Evolutionary conservation across 2,888 invertebrate species (phyloP).

Genomic region (Malachius bipustulatus): DNA sequence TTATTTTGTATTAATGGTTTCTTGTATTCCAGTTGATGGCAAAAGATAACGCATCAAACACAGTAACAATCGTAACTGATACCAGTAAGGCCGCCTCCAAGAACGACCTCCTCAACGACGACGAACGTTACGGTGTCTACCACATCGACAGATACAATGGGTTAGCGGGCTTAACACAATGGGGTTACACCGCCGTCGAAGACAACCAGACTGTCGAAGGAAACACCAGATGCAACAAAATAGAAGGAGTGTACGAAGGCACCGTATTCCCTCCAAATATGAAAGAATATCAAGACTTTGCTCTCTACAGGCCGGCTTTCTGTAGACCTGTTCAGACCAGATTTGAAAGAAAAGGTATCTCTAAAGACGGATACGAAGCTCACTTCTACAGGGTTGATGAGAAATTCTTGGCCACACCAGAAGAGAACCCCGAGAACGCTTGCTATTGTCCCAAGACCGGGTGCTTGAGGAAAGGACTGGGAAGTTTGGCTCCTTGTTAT

Average conservation of each 20-base stretch:
- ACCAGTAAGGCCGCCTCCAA: conserved; percentile 20
- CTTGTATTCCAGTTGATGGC: conserved; percentile 39
- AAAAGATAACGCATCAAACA: conserved; percentile 49
- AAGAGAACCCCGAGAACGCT: conserved; percentile 45
- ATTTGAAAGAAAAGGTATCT: conserved; percentile 32
- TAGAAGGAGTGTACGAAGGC: conserved; percentile 61
- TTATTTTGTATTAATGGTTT: conserved; percentile 8
- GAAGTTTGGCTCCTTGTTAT: conserved; percentile 41
- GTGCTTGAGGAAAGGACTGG: conserved; percentile 57
- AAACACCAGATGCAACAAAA: conserved; percentile 51
- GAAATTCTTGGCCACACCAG: conserved; percentile 44
- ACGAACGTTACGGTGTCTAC: conserved; percentile 34
- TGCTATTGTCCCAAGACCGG: conserved; percentile 50
- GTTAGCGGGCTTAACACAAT: conserved; percentile 51
- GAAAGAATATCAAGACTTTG: conserved; percentile 41
- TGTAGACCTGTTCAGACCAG: conserved; percentile 55
- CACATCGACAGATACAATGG: conserved; percentile 53
- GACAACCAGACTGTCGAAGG: conserved; percentile 23
- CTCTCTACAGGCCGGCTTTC: conserved; percentile 60
- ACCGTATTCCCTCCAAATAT: conserved; percentile 54
- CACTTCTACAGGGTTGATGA: conserved; percentile 49
- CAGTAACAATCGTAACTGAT: conserved; percentile 43
- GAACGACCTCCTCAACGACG: conserved; percentile 21
- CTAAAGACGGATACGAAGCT: conserved; percentile 43
- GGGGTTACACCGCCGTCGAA: conserved; percentile 45